Percentiles rank a stretch among this genome's conserved stretches.
These are phyloP conservation scores for Pectinophora gossypiella DNA, from an alignment of 1,140 invertebrate species.

Conservation along the genomic window DNA sequence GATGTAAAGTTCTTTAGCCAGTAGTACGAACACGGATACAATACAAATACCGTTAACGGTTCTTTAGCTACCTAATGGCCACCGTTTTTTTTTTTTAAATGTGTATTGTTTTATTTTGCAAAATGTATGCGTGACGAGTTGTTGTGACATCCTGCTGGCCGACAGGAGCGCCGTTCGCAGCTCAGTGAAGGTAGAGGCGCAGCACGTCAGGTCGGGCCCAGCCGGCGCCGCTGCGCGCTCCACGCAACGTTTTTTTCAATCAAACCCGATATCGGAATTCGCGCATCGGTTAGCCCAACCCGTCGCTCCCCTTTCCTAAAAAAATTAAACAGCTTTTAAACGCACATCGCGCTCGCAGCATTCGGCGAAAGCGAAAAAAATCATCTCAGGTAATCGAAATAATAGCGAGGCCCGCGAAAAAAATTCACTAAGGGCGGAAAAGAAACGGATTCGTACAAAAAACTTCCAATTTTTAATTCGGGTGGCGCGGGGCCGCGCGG, in stretches of 20 bases:
- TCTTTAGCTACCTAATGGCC: too few relatives aligned
- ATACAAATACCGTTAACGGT: too few relatives aligned
- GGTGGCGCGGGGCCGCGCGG: constrained; percentile 17
- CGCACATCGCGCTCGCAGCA: constrained; percentile 43
- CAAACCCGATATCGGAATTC: constrained; percentile 66
- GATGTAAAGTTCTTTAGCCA: too few relatives aligned
- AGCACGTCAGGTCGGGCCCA: background rate
- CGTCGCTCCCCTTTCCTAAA: constrained; percentile 64
- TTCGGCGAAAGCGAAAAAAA: constrained; percentile 45
- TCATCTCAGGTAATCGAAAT: constrained; percentile 72
- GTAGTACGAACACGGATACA: too few relatives aligned
- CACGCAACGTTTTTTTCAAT: constrained; percentile 37
- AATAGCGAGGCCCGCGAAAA: constrained; percentile 66
- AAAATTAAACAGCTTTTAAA: constrained; percentile 73
- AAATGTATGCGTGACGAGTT: too few relatives aligned
- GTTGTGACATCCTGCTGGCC: too few relatives aligned
- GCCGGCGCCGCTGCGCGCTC: background rate
- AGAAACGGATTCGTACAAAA: constrained; percentile 71
- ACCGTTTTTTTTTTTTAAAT: too few relatives aligned
- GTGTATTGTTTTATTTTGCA: too few relatives aligned
- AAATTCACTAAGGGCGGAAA: constrained; percentile 72
- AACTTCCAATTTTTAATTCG: constrained; percentile 62
- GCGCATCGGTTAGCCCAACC: constrained; percentile 64
- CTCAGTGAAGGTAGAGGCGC: too few relatives aligned
- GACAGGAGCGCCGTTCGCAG: too few relatives aligned